A percentile compares a stretch with the other conserved stretches of the same genome.
These are phyloP conservation scores for Drosophila ogumai DNA, from an alignment of 1,140 invertebrate genomes.

Conservation along the genomic window DNA sequence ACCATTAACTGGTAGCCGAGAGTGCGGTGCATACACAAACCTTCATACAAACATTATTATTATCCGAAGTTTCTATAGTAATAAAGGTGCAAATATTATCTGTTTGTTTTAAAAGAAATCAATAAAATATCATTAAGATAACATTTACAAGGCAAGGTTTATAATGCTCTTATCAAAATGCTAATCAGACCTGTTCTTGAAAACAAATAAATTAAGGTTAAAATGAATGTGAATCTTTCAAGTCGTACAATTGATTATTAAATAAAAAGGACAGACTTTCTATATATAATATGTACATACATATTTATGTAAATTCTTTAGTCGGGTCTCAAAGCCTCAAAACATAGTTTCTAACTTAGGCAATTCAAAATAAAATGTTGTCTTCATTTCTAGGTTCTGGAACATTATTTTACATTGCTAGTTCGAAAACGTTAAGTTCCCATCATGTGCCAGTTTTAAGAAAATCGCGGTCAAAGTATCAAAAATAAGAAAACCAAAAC, in stretches of 20 bases:
- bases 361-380: too few species aligned
- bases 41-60: slow-evolving; percentile 2
- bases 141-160: not conserved
- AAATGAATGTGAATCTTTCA: not conserved
- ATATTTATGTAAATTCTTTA: too few species aligned
- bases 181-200: not conserved
- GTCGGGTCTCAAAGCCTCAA: too few species aligned
- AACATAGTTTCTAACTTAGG: too few species aligned
- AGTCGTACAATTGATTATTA: not conserved
- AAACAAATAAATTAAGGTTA: not conserved
- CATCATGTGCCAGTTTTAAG: too few species aligned
- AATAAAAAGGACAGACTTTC: not conserved
- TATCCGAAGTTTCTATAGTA: not conserved
- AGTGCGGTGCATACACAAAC: slow-evolving; percentile 11
- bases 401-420: too few species aligned
- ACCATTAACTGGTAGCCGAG: slow-evolving; percentile 6
- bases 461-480: too few species aligned
- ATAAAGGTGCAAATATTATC: slow-evolving; percentile 7
- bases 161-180: not conserved
- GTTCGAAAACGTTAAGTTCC: too few species aligned
- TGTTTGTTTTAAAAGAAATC: slow-evolving; percentile 1
- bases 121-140: slow-evolving; percentile 1
- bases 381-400: too few species aligned
- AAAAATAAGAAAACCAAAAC: too few species aligned
- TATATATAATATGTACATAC: not conserved